A percentile compares a stretch with the other conserved stretches of the same genome.
These are phyloP conservation scores for Delichon dasypus DNA, from an alignment of 2,797 vertebrate genomes.

Conservation along the genomic window DNA sequence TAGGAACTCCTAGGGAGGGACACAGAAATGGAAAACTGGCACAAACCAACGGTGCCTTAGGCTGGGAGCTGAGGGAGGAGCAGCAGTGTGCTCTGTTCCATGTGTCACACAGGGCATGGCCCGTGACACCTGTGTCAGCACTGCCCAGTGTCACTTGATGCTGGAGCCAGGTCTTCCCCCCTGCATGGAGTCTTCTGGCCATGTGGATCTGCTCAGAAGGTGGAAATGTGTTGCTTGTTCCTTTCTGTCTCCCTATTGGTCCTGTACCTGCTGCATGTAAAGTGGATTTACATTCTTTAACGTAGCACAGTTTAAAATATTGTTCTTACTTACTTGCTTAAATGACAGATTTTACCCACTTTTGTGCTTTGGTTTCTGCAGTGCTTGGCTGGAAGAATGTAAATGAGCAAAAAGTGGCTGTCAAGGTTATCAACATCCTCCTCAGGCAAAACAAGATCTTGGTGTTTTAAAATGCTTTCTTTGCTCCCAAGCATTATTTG, in stretches of 20 bases:
- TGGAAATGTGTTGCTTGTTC: not conserved
- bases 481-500: not conserved
- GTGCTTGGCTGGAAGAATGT: not conserved
- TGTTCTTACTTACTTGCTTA: not conserved
- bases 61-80: not conserved
- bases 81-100: rapidly evolving
- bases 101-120: too few relatives aligned
- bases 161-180: not conserved
- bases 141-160: rapidly evolving
- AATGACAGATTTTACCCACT: not conserved
- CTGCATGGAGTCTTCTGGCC: not conserved
- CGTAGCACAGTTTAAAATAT: not conserved
- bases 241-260: not conserved
- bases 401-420: not conserved
- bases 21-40: not conserved
- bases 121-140: rapidly evolving
- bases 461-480: not conserved
- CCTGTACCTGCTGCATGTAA: not conserved
- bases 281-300: not conserved
- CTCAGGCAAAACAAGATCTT: not conserved
- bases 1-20: not conserved
- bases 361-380: not conserved
- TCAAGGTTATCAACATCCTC: not conserved
- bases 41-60: rapidly evolving
- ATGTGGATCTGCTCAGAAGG: not conserved